Evolutionary conservation across 2,888 invertebrate species (phyloP), one percentile per base, ranked within the genome.

Genomic region (Dinocampus coccinellae): DNA sequence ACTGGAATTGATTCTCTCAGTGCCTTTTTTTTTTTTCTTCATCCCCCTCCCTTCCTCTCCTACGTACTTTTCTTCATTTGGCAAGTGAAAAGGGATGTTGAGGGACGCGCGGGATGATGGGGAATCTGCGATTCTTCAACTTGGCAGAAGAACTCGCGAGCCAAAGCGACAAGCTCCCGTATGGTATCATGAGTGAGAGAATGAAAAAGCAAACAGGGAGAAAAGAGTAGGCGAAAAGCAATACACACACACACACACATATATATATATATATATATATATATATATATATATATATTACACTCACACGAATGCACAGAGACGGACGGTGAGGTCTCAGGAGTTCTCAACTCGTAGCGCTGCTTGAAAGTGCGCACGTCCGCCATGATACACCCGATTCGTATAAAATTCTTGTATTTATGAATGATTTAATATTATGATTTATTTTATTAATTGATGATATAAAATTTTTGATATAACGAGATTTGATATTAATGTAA

Each of bases 321-420:
- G n/a, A n/a, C n/a, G n/a, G n/a, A n/a, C n/a, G n/a, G n/a, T 36
- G 39, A 11, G 47, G 34, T 22, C 10, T 24, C 84, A 84, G 83
- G 39, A 84, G 81, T 81, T 82, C 81, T 83, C 85, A 84, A 83
- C 78, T 78, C 69, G 70, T 68, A 77, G 73, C 75, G 77, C 76
- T 78, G 82, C 82, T 80, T 84, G 81, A 85, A 84, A 84, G 84
- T 84, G 83, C 79, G 79, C 77, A 76, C 77, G 66, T 53, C 70
- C 64, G 69, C 72, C 74, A 72, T 74, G 53, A 33, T 58, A 10
- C 34, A 33, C 24, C 9, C 9, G 26, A 57, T 16, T 6, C 7
- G 29, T 29, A 29, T 29, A 29, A 29, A 29, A n/a, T n/a, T n/a
- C n/a, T n/a, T n/a, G n/a, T n/a, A n/a, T n/a, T n/a, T n/a, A n/a